phyloP scores from a whole-genome alignment of 2,797 vertebrate genomes.

The Takifugu ocellatus region DNA sequence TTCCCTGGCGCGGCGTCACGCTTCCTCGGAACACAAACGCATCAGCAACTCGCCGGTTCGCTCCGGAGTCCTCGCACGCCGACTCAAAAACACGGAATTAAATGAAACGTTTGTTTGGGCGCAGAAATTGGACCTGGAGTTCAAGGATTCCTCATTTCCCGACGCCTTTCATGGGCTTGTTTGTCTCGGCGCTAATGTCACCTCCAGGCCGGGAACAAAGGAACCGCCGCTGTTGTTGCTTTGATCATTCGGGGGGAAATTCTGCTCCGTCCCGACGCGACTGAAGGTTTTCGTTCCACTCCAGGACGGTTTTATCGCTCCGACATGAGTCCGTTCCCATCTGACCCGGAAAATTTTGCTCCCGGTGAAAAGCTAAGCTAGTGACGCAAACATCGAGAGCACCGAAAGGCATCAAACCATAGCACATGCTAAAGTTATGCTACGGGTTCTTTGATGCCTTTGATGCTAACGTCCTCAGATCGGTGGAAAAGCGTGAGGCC shows the following conservation, averaged over 20 bases:
- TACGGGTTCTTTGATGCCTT: too few relatives aligned
- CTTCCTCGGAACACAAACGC: slow-evolving; percentile 69
- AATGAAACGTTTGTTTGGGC: slow-evolving; percentile 64
- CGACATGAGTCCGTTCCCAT: too few relatives aligned
- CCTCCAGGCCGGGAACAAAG: slow-evolving; percentile 12
- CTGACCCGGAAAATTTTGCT: too few relatives aligned
- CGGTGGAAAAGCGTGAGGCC: too few relatives aligned
- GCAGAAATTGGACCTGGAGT: slow-evolving; percentile 59
- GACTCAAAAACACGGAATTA: slow-evolving; percentile 62
- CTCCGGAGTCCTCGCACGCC: slow-evolving; percentile 48
- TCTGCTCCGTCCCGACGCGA: neutral
- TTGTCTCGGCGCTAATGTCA: slow-evolving; percentile 43
- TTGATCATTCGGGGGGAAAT: slow-evolving; percentile 1
- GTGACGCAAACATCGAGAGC: too few relatives aligned
- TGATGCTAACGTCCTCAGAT: too few relatives aligned
- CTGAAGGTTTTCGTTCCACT: neutral
- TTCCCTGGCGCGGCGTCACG: slow-evolving; percentile 74
- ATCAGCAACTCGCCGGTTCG: slow-evolving; percentile 60
- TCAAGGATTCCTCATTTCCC: slow-evolving; percentile 42
- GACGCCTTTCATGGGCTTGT: slow-evolving; percentile 36
- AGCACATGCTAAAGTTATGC: too few relatives aligned
- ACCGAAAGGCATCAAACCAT: too few relatives aligned
- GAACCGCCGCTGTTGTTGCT: slow-evolving; percentile 19
- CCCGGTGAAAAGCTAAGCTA: too few relatives aligned
- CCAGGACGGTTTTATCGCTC: neutral